Evolutionary conservation across 1,140 invertebrate species (phyloP).

Genomic region (Grapholita molesta): DNA sequence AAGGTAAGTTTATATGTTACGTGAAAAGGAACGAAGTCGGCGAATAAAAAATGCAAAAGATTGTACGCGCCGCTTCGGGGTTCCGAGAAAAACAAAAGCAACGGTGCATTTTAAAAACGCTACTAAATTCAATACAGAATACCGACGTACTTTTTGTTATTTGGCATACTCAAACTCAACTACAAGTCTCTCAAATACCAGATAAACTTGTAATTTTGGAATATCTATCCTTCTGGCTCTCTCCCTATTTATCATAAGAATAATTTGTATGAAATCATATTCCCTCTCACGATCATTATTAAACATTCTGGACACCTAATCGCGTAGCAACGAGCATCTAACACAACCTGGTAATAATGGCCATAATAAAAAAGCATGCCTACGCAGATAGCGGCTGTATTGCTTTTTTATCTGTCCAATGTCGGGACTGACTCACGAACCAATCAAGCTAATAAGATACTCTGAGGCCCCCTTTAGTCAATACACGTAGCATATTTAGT

Average conservation of each 20-base stretch:
- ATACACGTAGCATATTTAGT: background rate
- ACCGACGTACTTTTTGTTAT: background rate
- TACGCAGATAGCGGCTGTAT: background rate
- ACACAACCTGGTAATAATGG: background rate
- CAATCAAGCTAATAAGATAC: constrained; percentile 8
- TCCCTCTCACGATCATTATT: too few relatives aligned
- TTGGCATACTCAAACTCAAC: background rate
- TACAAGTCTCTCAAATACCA: too few relatives aligned
- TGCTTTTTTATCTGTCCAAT: constrained; percentile 14
- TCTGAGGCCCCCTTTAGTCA: background rate
- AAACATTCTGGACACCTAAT: background rate
- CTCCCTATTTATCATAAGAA: too few relatives aligned
- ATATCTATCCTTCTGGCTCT: too few relatives aligned
- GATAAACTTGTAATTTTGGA: too few relatives aligned
- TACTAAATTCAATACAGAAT: background rate
- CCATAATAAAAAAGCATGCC: background rate
- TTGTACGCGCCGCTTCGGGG: background rate
- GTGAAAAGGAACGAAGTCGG: background rate
- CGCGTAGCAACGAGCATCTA: background rate
- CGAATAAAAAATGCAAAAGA: background rate
- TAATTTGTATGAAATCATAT: too few relatives aligned
- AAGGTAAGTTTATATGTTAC: background rate
- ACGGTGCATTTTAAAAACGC: background rate
- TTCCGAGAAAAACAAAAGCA: background rate
- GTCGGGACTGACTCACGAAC: constrained; percentile 5